Evolutionary conservation across 2,113 vertebrate genomes (phyloP).

Genomic region (Trematomus loennbergii): DNA sequence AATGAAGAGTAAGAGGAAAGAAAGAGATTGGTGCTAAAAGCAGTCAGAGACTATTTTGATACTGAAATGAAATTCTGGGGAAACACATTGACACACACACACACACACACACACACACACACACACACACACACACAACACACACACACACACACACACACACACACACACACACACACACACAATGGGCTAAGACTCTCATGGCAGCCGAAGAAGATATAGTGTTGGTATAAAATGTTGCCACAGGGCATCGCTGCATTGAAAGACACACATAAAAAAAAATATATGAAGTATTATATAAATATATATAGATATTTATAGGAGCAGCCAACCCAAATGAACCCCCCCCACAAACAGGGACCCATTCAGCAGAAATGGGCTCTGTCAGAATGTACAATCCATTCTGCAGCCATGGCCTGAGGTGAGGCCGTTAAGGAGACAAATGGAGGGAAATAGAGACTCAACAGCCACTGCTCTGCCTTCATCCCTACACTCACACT

Average conservation of each 20-base stretch:
- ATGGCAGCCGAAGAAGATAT: slow-evolving; percentile 2
- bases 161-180: not conserved
- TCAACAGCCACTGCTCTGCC: slow-evolving; percentile 39
- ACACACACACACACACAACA: slow-evolving; percentile 19
- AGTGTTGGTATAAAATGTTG: slow-evolving; percentile 36
- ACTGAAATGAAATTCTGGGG: slow-evolving; percentile 10
- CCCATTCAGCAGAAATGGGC: slow-evolving; percentile 14
- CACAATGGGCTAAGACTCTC: not conserved
- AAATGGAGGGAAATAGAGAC: slow-evolving; percentile 58
- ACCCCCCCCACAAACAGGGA: not conserved
- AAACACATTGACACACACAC: slow-evolving; percentile 18
- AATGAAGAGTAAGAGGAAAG: not conserved
- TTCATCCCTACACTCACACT: slow-evolving; percentile 42
- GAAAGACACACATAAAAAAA: slow-evolving; percentile 21
- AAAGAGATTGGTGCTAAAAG: slow-evolving; percentile 1
- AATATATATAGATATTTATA: slow-evolving; percentile 9
- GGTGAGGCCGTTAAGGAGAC: slow-evolving; percentile 73
- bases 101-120: slow-evolving; percentile 20
- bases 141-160: too few relatives aligned
- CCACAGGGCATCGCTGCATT: slow-evolving; percentile 48
- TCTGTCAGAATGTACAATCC: slow-evolving; percentile 66
- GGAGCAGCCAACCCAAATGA: not conserved
- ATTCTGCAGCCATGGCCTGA: slow-evolving; percentile 54
- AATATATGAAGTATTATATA: slow-evolving; percentile 7
- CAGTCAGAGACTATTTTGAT: not conserved